These are phyloP conservation scores for Luscinia luscinia DNA, from an alignment of 2,797 vertebrate species.

Conservation along the genomic window DNA sequence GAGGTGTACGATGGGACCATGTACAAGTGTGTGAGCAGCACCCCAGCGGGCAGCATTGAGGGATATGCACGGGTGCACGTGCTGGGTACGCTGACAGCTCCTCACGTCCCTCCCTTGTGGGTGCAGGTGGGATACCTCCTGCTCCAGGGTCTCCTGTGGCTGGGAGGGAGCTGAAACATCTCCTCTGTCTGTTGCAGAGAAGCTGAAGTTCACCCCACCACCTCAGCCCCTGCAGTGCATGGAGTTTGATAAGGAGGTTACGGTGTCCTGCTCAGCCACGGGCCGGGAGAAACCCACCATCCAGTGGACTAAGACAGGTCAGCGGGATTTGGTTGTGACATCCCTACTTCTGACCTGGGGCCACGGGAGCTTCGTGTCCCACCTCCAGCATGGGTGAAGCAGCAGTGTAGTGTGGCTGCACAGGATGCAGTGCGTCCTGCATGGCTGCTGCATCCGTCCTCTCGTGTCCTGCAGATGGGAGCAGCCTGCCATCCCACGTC, in stretches of 20 bases:
- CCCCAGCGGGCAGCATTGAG: constrained; percentile 81
- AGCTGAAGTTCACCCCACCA: constrained; percentile 94
- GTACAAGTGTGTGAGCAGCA: constrained; percentile 89
- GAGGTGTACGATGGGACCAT: constrained; percentile 93
- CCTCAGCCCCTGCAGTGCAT: constrained; percentile 92
- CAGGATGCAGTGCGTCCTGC: too few relatives aligned
- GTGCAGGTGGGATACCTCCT: not conserved
- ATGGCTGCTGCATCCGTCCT: not conserved
- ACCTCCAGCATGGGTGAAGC: rapidly evolving
- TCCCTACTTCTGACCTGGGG: not conserved
- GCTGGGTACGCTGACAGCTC: constrained; percentile 80
- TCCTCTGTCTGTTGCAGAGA: constrained; percentile 79
- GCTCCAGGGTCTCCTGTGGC: not conserved
- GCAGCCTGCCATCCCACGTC: constrained; percentile 84
- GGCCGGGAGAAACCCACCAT: constrained; percentile 89
- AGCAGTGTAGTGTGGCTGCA: rapidly evolving
- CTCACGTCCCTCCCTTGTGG: rapidly evolving
- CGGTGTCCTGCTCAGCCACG: constrained; percentile 90
- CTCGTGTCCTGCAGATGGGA: constrained; percentile 81
- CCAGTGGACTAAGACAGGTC: constrained; percentile 93
- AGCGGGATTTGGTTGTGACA: not conserved
- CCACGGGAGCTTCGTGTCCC: rapidly evolving
- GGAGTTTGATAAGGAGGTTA: constrained; percentile 91
- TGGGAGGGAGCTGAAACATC: not conserved
- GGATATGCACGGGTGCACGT: constrained; percentile 87